phyloP scores from a whole-genome alignment of 2,113 vertebrate genomes.

The Corythornis cristatus region DNA sequence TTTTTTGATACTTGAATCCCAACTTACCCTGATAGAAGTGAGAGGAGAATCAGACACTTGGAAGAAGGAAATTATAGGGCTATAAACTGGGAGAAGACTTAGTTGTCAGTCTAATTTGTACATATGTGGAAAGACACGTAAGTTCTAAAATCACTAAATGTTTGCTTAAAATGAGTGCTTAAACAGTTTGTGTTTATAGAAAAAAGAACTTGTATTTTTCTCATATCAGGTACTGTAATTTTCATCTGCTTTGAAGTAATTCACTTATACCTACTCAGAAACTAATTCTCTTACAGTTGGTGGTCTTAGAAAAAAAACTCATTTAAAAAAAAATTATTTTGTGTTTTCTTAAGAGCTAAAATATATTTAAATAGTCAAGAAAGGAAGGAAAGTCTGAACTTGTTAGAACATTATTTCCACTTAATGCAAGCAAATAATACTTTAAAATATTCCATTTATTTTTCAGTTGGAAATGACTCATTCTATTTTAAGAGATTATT shows the following conservation, averaged over 20 bases:
- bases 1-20: not conserved
- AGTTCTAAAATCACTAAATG: not conserved
- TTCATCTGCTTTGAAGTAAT: constrained; percentile 5
- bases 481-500: not conserved
- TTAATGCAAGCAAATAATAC: constrained; percentile 69
- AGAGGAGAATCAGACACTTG: not conserved
- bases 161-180: not conserved
- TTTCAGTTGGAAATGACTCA: not conserved
- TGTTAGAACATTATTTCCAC: constrained; percentile 33
- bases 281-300: not conserved
- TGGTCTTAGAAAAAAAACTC: not conserved
- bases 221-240: not conserved
- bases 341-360: constrained; percentile 47
- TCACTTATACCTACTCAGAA: not conserved
- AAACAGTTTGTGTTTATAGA: not conserved
- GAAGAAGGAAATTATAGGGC: constrained; percentile 1
- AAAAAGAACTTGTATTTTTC: not conserved
- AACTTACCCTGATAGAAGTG: not conserved
- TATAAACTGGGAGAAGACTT: not conserved
- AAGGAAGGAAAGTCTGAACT: constrained; percentile 35
- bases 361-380: constrained; percentile 50
- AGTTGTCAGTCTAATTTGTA: not conserved
- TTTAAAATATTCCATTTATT: constrained; percentile 58
- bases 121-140: not conserved
- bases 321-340: not conserved